phyloP scores from a whole-genome alignment of 1,140 invertebrate genomes.

The Monochamus saltuarius region DNA sequence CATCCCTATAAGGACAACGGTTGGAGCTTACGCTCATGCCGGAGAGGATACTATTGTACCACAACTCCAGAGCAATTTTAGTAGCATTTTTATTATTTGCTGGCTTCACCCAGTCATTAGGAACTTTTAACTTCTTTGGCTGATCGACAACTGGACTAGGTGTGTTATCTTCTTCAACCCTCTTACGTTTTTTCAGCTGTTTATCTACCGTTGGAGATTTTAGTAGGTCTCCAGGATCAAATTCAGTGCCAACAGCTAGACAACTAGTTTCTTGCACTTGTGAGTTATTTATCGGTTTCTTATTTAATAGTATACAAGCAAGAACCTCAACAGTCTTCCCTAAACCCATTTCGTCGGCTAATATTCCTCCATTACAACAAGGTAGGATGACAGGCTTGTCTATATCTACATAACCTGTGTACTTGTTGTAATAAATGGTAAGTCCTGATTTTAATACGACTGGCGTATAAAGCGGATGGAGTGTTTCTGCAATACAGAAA shows the following conservation, averaged over 20 bases:
- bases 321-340: slow-evolving; percentile 82
- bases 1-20: slow-evolving; percentile 3
- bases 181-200: slow-evolving; percentile 27
- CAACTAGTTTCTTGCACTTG: slow-evolving; percentile 3
- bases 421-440: slow-evolving; percentile 58
- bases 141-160: not conserved
- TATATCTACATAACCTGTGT: slow-evolving; percentile 51
- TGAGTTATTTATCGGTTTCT: slow-evolving; percentile 12
- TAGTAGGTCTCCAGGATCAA: slow-evolving; percentile 2
- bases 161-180: slow-evolving; percentile 12
- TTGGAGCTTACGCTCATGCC: slow-evolving; percentile 20
- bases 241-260: slow-evolving; percentile 4
- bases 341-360: slow-evolving; percentile 84
- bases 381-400: slow-evolving; percentile 44
- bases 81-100: slow-evolving; percentile 30
- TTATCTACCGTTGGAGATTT: slow-evolving; percentile 17
- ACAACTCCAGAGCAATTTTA: slow-evolving; percentile 34
- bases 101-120: slow-evolving; percentile 24
- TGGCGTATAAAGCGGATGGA: slow-evolving; percentile 50
- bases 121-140: slow-evolving; percentile 31
- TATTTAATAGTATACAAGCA: slow-evolving; percentile 64
- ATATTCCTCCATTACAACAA: slow-evolving; percentile 67
- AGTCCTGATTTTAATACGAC: slow-evolving; percentile 49
- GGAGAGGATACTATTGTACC: slow-evolving; percentile 37
- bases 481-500: slow-evolving; percentile 36